Evolutionary conservation across 2,113 vertebrate genomes (phyloP), one percentile per base, ranked within the genome.

Genomic region (Oxygymnocypris stewartii): DNA sequence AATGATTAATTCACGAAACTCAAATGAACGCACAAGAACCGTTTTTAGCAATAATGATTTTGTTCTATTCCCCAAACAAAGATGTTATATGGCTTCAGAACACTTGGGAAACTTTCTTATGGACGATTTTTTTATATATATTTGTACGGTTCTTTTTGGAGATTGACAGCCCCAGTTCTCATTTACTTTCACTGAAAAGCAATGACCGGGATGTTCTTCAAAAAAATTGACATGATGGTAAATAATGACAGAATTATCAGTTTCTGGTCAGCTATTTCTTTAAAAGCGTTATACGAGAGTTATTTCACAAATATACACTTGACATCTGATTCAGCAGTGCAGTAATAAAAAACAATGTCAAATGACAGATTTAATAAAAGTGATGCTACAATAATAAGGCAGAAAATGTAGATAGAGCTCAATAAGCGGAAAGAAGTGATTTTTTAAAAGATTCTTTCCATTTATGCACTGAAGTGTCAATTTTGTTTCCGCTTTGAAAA

Each of bases 401-500:
- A 75, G 12, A 47, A 14, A 3, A 75, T 75, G 42, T 75, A 47
- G 5, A 44, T 44, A 6, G 23, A 47, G 6, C 20, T 47, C 10
- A 75, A 44, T 44, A 18, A 71, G 31, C 13, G 67, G 35, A 40
- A 71, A 71, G 16, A 71, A 40, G 8, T 2, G 9, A n/a, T 1
- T 13, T 69, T 69, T 71, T 71, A 37, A 35, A 42, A 42, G 18
- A 73, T 10, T 42, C 18, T 42, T 42, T 73, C 20, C 37, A 11
- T 73, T 73, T 6, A 82, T 94, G 95, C 95, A 95, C 94, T 96
- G 94, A 95, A 96, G 95, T 95, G 95, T 96, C 94, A 94, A 94
- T 93, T 95, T 96, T 94, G 94, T 96, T 96, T 96, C 96, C 96
- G 95, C 95, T 96, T 96, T 95, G 20, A 71, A 37, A 7, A 2